Percentiles rank a stretch among this genome's conserved stretches.
Conservation (phyloP, 2,113 vertebrate species). For the Ivindomyrus marchei region DNA sequence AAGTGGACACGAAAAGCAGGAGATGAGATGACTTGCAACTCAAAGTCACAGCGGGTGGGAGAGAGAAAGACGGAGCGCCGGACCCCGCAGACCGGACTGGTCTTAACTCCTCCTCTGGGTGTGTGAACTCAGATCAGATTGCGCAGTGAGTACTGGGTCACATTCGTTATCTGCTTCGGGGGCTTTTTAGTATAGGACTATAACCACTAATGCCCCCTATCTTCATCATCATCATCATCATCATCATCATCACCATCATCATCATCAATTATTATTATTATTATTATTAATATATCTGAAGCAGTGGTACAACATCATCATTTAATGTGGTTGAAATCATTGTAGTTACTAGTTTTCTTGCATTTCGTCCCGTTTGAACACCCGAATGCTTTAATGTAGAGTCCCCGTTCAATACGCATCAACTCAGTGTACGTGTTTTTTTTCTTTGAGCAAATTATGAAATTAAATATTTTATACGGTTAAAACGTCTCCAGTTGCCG, state of each 20-base stretch:
- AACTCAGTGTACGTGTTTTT: neutral
- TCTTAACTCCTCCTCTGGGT: slow-evolving; percentile 56
- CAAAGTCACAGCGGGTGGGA: slow-evolving; percentile 54
- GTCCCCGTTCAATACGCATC: neutral
- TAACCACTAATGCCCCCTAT: neutral
- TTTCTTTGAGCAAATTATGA: neutral
- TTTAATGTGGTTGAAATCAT: neutral
- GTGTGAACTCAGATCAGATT: slow-evolving; percentile 37
- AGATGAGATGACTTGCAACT: slow-evolving; percentile 54
- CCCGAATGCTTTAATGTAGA: neutral
- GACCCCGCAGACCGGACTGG: slow-evolving; percentile 38
- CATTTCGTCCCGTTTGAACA: neutral
- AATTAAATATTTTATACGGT: neutral
- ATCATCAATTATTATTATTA: neutral
- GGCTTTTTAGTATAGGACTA: neutral
- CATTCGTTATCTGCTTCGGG: neutral
- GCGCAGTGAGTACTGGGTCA: slow-evolving; percentile 40
- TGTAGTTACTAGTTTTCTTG: neutral
- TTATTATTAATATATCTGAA: neutral
- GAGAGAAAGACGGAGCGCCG: slow-evolving; percentile 49
- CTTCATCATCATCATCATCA: neutral
- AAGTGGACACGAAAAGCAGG: slow-evolving; percentile 45
- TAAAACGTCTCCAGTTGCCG: neutral
- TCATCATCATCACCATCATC: neutral
- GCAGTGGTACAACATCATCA: neutral